These are phyloP conservation scores for Phoenicopterus ruber DNA, from an alignment of 2,113 vertebrate species.

Conservation along the genomic window DNA sequence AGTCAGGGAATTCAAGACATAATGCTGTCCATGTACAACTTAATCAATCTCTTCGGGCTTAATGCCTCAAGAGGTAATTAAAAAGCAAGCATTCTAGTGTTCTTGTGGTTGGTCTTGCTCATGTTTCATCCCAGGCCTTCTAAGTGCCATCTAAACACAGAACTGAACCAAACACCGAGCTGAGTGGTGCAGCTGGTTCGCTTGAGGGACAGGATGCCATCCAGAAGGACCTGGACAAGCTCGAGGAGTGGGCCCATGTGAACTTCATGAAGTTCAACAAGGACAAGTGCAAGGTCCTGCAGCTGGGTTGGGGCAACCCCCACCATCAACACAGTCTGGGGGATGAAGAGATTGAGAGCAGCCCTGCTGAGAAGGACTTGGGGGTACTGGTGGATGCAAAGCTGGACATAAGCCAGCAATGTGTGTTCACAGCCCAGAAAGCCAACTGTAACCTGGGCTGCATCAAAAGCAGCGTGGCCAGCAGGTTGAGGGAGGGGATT, in stretches of 20 bases:
- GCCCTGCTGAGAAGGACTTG: background rate
- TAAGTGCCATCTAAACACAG: background rate
- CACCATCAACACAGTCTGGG: background rate
- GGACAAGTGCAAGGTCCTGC: background rate
- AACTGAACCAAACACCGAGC: background rate
- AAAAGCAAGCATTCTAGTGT: background rate
- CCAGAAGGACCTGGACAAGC: background rate
- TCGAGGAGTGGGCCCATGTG: background rate
- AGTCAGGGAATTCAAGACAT: background rate
- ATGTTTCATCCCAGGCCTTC: background rate
- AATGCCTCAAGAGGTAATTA: background rate
- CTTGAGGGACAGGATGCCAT: background rate
- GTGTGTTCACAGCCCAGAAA: fast-evolving
- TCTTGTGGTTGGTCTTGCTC: background rate
- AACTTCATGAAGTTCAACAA: background rate
- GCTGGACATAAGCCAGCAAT: fast-evolving
- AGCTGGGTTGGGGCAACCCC: background rate
- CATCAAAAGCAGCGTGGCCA: background rate
- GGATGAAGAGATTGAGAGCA: background rate
- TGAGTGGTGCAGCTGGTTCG: fast-evolving
- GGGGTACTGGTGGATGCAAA: background rate
- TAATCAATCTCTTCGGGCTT: background rate
- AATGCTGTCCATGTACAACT: background rate
- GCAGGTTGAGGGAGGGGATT: background rate
- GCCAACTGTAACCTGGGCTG: background rate